Evolutionary conservation across 2,113 vertebrate genomes (phyloP), one percentile per base, ranked within the genome.

Genomic region (Microtus montanus): DNA sequence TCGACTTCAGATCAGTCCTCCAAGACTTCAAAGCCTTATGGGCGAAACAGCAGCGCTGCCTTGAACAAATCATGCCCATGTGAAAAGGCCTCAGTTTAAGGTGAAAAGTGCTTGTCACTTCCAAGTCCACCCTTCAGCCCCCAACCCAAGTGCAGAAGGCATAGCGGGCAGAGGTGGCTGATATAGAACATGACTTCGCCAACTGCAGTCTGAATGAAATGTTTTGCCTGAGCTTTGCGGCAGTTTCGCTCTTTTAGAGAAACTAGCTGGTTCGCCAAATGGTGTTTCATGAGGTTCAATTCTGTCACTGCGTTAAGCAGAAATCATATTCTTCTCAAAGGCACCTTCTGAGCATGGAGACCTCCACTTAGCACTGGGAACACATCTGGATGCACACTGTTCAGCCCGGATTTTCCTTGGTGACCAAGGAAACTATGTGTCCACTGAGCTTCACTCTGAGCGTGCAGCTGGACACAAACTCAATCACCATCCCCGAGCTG

Each of bases 201-300:
- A 66, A 61, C 12, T 64, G 17, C 26, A 12, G 0, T 35, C 71
- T 14, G 41, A 61, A 85, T 44, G n/a, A 12, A 6, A 58, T 33
- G 2, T 26, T 82, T n/a, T 73, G 61, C 73, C 58, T 3, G 0
- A 84, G n/a, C 26, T 15, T 44, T 47, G 4, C 1, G 13, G 35
- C 11, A 4, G 0, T 30, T 17, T 54, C 22, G 0, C 9, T 5
- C 58, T 54, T 1, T 10, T 3, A 8, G 6, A 20, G 41, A 22
- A 35, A 19, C 26, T 24, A 2, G 4, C 44, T 35, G 14, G 10
- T 35, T 73, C 54, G 61, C 33, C 30, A 19, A 86, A 44, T 2
- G 20, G 15, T 1, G 14, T 30, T 7, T 20, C 41, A 10, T 10
- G 7, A 30, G 38, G n/a, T 68, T 15, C 26, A 1, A 2, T 28